Conservation (phyloP, 2,888 invertebrate species). For the Drosophila neonasuta region DNA sequence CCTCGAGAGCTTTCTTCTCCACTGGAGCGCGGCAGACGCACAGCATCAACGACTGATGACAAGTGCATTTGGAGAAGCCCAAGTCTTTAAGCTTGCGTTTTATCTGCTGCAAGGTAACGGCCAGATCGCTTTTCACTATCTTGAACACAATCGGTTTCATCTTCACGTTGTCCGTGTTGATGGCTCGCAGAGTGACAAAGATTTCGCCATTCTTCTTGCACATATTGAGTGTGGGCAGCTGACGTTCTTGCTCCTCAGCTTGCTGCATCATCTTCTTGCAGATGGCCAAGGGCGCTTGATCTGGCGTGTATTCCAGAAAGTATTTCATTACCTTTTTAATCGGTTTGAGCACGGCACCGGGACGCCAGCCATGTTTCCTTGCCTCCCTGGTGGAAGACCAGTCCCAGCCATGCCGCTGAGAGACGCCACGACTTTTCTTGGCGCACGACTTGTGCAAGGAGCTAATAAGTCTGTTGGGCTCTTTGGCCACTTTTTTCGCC, state of each 20-base stretch:
- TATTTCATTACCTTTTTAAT: conserved; percentile 78
- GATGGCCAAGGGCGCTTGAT: conserved; percentile 39
- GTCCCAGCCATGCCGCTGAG: conserved; percentile 86
- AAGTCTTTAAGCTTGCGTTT: conserved; percentile 84
- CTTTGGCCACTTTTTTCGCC: not conserved
- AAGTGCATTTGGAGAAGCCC: conserved; percentile 84
- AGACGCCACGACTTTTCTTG: conserved; percentile 83
- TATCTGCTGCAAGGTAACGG: conserved; percentile 83
- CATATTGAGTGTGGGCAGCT: conserved; percentile 84
- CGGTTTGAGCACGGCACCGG: conserved; percentile 78
- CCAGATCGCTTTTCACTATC: conserved; percentile 84
- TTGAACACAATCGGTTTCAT: conserved; percentile 86
- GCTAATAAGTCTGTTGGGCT: not conserved
- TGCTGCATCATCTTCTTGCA: conserved; percentile 79
- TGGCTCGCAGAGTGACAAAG: conserved; percentile 83
- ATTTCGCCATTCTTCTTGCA: conserved; percentile 86
- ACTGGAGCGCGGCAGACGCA: conserved; percentile 74
- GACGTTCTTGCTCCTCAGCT: conserved; percentile 67
- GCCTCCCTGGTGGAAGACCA: conserved; percentile 83
- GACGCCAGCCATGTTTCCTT: conserved; percentile 77
- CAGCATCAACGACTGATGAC: conserved; percentile 82
- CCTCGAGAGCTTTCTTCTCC: conserved; percentile 82
- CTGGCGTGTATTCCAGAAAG: conserved; percentile 69
- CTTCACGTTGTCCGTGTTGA: not conserved
- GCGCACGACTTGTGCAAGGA: conserved; percentile 84